Evolutionary conservation across 1,140 invertebrate genomes (phyloP).

Genomic region (Zaprionus inermis): DNA sequence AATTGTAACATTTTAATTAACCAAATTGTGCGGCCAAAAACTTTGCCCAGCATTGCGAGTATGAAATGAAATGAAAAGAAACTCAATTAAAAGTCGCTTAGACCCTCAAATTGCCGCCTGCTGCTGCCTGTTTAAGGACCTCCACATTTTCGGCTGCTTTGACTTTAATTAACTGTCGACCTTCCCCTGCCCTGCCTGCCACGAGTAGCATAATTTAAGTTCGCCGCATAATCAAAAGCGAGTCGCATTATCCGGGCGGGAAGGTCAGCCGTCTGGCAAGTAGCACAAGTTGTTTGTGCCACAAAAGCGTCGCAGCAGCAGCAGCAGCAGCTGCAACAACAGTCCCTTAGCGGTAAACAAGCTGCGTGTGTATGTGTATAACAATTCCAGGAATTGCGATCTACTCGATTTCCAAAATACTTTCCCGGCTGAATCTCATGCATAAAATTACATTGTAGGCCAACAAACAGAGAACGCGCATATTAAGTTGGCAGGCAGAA

Average conservation of each 20-base stretch:
- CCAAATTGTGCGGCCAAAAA: constrained; percentile 74
- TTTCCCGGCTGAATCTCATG: not conserved
- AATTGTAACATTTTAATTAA: constrained; percentile 81
- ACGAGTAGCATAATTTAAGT: constrained; percentile 51
- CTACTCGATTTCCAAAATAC: constrained; percentile 1
- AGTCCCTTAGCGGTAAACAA: not conserved
- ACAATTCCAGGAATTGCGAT: constrained; percentile 3
- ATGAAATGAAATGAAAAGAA: constrained; percentile 61
- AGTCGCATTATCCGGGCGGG: constrained; percentile 32
- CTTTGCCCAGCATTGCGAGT: constrained; percentile 49
- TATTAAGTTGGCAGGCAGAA: not conserved
- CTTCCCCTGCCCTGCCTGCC: not conserved
- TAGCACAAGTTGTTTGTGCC: constrained; percentile 25
- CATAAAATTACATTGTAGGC: not conserved
- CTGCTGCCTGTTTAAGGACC: constrained; percentile 8
- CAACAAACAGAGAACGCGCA: not conserved
- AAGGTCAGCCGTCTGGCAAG: constrained; percentile 47
- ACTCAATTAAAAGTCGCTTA: constrained; percentile 82
- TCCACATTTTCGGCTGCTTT: constrained; percentile 13
- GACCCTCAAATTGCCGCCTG: constrained; percentile 50
- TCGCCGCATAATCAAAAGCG: constrained; percentile 55
- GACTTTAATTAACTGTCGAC: constrained; percentile 67
- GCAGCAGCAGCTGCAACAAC: constrained; percentile 12
- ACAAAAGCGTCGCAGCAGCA: constrained; percentile 19
- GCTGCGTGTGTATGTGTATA: not conserved